These are phyloP conservation scores for Sclerurus mexicanus DNA, from an alignment of 2,113 vertebrate genomes.

Conservation along the genomic window DNA sequence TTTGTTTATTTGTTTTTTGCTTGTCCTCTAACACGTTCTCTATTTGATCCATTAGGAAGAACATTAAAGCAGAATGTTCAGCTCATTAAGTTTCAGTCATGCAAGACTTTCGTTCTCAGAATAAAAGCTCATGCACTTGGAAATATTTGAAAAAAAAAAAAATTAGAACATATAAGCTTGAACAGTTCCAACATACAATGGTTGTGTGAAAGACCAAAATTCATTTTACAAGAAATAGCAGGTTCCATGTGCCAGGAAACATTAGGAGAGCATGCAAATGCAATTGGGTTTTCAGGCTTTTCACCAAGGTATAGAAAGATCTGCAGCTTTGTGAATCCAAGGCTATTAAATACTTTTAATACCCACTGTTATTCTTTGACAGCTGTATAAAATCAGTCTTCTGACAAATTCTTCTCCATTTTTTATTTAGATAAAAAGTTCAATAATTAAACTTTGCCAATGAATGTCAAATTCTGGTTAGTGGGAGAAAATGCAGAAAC, in stretches of 20 bases:
- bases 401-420: slow-evolving; percentile 65
- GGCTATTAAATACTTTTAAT: slow-evolving; percentile 59
- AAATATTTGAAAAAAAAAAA: neutral
- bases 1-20: neutral
- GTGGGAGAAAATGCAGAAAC: slow-evolving; percentile 38
- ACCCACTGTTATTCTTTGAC: slow-evolving; percentile 63
- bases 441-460: slow-evolving; percentile 71
- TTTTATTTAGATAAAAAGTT: slow-evolving; percentile 73
- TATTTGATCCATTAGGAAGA: neutral
- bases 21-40: neutral
- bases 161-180: neutral
- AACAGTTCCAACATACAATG: neutral
- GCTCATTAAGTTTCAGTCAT: neutral
- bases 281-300: neutral
- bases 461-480: slow-evolving; percentile 55
- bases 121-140: neutral
- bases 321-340: neutral
- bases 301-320: neutral
- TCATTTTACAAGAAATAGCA: neutral
- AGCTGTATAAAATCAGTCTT: slow-evolving; percentile 59
- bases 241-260: neutral
- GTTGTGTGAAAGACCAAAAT: neutral
- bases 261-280: neutral
- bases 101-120: neutral
- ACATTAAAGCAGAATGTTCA: neutral